Evolutionary conservation across 2,888 invertebrate species (phyloP), one percentile per base, ranked within the genome.

Genomic region (Saturnia japonica): DNA sequence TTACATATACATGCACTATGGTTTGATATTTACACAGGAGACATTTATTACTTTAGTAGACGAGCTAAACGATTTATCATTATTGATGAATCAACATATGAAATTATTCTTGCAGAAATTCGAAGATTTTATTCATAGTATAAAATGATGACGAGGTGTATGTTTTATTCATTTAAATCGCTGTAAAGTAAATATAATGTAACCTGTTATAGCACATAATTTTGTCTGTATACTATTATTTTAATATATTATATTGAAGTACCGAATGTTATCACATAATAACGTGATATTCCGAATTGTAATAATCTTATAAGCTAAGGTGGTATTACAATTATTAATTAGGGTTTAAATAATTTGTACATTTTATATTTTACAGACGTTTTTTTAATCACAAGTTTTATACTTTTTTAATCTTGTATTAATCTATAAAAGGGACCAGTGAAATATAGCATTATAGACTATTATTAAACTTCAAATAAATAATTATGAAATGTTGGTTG

Each of bases 1-100:
- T 94, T 98, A 62, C 97, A 97, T 81, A 97, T 99, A 76, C 98
- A 98, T 83, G 99, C 99, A 0, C 93, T 99, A 57, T 99, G 99
- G 99, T 99, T 99, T 87, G 99, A 99, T 87, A 98, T 99, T 86
- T 99, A 99, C 86, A 98, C 98, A 0, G 99, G 99, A 0, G 98
- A 99, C 88, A 97, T 99, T 82, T 98, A 98, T 88, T 98, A 97
- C 89, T 99, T 99, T 85, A 98, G 98, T 85, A 95, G 98, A 79
- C 96, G 96, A 43, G 96, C 96, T 64, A 98, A 99, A 88, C 93
- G 95, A 72, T 99, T 99, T 88, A 94, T 99, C 22, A 95, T 97
- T 76, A 96, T 99, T 72, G 97, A 98, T 83, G 99, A 99, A 89
- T 91, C 95, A 1, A 97, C 96, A 43, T 96, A 97, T 76, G 96